phyloP scores from a whole-genome alignment of 2,888 invertebrate genomes.

The Timema cristinae region DNA sequence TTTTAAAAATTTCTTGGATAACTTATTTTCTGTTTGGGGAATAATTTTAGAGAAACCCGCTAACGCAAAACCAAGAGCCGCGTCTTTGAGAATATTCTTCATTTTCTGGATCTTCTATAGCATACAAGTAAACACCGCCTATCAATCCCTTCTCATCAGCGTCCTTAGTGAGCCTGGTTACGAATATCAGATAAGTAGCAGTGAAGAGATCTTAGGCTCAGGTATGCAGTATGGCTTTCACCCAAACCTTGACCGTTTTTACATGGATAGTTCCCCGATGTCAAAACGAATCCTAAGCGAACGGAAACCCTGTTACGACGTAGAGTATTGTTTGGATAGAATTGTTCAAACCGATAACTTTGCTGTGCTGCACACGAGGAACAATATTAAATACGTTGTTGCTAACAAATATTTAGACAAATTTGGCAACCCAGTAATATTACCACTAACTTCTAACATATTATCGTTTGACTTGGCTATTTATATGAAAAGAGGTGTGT shows the following conservation, averaged over 20 bases:
- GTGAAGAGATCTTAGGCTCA: constrained; percentile 20
- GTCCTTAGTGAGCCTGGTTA: constrained; percentile 16
- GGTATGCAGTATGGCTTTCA: constrained; percentile 18
- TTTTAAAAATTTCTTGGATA: neutral
- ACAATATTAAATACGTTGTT: neutral
- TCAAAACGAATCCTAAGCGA: neutral
- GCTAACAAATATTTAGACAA: neutral
- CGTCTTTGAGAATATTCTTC: neutral
- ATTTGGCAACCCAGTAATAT: neutral
- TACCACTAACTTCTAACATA: neutral
- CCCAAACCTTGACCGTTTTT: neutral
- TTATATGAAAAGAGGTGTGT: neutral
- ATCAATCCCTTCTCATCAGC: constrained; percentile 19
- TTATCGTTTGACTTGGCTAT: neutral
- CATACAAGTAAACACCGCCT: constrained; percentile 19
- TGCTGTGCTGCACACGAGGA: neutral
- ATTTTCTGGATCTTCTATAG: constrained; percentile 12
- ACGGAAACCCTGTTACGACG: neutral
- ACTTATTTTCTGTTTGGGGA: neutral
- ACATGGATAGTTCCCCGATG: neutral
- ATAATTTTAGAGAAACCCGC: neutral
- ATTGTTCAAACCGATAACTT: neutral
- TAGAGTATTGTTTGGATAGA: neutral
- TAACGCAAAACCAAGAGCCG: neutral
- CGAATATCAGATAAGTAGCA: constrained; percentile 12